Percentiles rank a stretch among this genome's conserved stretches.
phyloP scores from a whole-genome alignment of 2,888 invertebrate genomes.

The Rapana venosa region DNA sequence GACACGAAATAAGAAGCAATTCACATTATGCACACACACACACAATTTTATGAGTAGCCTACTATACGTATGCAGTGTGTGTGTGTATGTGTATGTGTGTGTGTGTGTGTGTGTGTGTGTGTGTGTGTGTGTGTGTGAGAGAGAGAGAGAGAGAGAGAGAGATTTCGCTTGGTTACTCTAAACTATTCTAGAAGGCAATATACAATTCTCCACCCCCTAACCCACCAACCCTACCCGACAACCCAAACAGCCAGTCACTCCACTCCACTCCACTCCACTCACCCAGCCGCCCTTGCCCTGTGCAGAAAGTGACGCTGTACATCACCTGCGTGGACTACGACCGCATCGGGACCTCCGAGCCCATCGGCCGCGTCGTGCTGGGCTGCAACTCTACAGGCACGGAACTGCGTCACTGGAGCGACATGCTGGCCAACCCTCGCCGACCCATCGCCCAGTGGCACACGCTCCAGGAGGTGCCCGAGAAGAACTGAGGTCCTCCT shows the following conservation, averaged over 20 bases:
- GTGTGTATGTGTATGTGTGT: background rate
- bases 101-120: constrained; percentile 1
- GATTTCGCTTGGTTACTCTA: too few relatives aligned
- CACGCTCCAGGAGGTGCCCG: constrained; percentile 96
- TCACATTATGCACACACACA: too few relatives aligned
- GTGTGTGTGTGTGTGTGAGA: too few relatives aligned
- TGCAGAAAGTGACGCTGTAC: constrained; percentile 98
- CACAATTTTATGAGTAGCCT: too few relatives aligned
- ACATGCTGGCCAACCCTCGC: constrained; percentile 99
- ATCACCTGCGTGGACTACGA: constrained; percentile 99
- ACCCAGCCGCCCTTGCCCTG: background rate
- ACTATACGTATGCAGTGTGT: background rate
- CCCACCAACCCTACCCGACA: background rate
- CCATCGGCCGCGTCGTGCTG: constrained; percentile 94
- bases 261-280: background rate
- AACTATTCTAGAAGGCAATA: background rate
- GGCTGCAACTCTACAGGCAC: constrained; percentile 99
- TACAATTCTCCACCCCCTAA: background rate
- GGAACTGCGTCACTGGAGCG: constrained; percentile 99
- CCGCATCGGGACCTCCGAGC: constrained; percentile 99
- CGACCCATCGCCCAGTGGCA: constrained; percentile 99
- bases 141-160: too few relatives aligned
- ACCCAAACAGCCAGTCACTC: background rate
- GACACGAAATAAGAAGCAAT: too few relatives aligned
- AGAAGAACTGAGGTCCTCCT: constrained; percentile 82